phyloP scores from a whole-genome alignment of 2,113 vertebrate genomes.

The Pygoscelis antarcticus region DNA sequence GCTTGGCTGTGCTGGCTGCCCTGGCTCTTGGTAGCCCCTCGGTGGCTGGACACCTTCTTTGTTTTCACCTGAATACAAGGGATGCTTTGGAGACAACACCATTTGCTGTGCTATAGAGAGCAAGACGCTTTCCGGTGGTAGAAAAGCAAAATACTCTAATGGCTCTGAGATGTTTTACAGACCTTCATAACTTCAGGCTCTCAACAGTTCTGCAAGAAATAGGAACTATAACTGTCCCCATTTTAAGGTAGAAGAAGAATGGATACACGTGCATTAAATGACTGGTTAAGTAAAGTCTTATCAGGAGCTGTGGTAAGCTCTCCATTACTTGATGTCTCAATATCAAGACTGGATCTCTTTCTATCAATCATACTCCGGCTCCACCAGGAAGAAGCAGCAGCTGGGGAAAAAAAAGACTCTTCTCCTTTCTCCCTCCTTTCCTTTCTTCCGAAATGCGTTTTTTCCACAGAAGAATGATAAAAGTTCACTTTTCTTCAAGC shows the following conservation, averaged over 20 bases:
- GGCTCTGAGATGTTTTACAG: not conserved
- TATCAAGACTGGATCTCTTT: not conserved
- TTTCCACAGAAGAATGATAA: not conserved
- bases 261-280: not conserved
- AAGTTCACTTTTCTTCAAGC: not conserved
- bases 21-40: not conserved
- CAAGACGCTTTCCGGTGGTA: fast-evolving
- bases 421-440: not conserved
- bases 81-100: not conserved
- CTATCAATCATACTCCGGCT: not conserved
- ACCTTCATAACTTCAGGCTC: not conserved
- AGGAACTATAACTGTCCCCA: not conserved
- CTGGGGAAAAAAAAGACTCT: not conserved
- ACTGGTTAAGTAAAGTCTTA: not conserved
- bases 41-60: not conserved
- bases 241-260: slow-evolving; percentile 15
- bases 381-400: not conserved
- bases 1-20: not conserved
- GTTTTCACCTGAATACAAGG: not conserved
- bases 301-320: not conserved
- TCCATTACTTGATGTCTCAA: not conserved
- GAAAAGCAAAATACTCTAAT: not conserved
- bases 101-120: not conserved
- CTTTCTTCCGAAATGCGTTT: not conserved
- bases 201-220: not conserved